Evolutionary conservation across 2,113 vertebrate genomes (phyloP).

Genomic region (Melanotaenia duboulayi): DNA sequence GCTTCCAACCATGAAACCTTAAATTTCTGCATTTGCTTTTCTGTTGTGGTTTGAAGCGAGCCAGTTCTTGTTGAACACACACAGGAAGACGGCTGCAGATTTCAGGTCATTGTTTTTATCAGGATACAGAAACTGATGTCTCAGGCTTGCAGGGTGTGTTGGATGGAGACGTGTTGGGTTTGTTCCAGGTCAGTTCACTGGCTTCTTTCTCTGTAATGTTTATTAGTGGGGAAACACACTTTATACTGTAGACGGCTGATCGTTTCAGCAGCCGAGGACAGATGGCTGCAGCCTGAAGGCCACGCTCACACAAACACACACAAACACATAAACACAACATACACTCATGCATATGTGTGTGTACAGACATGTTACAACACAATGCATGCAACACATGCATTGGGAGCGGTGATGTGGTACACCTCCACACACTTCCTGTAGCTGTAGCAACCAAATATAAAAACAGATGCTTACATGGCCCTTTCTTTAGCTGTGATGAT

Average conservation of each 20-base stretch:
- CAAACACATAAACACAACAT: not conserved
- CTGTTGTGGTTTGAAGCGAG: not conserved
- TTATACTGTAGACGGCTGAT: slow-evolving; percentile 34
- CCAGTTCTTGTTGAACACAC: not conserved
- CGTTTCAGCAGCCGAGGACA: slow-evolving; percentile 39
- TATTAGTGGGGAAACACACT: slow-evolving; percentile 24
- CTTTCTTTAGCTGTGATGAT: too few species aligned
- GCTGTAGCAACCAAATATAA: not conserved
- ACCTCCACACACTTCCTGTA: slow-evolving; percentile 39
- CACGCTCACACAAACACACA: slow-evolving; percentile 1
- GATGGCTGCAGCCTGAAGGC: slow-evolving; percentile 63
- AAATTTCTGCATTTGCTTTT: too few species aligned
- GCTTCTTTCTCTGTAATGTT: slow-evolving; percentile 41
- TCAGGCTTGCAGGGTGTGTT: not conserved
- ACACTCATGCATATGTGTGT: not conserved
- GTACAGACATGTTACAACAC: not conserved
- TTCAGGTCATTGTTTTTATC: slow-evolving; percentile 15
- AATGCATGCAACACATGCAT: slow-evolving; percentile 10
- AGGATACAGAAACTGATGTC: not conserved
- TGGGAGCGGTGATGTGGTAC: slow-evolving; percentile 17
- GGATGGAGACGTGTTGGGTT: slow-evolving; percentile 4
- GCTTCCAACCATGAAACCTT: not conserved
- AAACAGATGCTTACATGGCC: not conserved
- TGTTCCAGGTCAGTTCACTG: slow-evolving; percentile 55
- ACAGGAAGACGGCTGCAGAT: slow-evolving; percentile 21